Conservation (phyloP, 1,140 invertebrate genomes). For the Neodiprion virginianus region DNA sequence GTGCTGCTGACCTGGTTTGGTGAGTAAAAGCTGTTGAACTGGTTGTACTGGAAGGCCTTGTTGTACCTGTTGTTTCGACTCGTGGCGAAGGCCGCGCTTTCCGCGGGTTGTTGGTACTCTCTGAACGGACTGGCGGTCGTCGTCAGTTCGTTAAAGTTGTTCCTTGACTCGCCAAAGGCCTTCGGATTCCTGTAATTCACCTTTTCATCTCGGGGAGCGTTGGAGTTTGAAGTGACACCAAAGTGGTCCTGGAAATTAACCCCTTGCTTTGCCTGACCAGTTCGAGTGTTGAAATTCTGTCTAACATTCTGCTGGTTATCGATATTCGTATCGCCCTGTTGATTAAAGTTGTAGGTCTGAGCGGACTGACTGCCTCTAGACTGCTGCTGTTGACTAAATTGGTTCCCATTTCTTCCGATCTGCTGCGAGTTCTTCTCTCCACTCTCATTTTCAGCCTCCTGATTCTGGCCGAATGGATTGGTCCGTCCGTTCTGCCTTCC, state of each 20-base stretch:
- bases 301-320: no score
- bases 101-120: constrained; percentile 76
- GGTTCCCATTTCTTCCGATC: constrained; percentile 17
- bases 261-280: not conserved
- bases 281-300: not conserved
- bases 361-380: constrained; percentile 34
- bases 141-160: constrained; percentile 39
- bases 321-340: no score
- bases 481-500: constrained; percentile 53
- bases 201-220: constrained; percentile 41
- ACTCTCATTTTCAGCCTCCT: constrained; percentile 32
- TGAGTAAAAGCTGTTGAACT: constrained; percentile 41
- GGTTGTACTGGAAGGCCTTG: constrained; percentile 47
- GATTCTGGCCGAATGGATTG: constrained; percentile 50
- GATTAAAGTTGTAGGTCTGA: constrained; percentile 31
- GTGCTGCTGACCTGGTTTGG: constrained; percentile 29
- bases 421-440: constrained; percentile 32
- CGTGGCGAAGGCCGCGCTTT: constrained; percentile 75
- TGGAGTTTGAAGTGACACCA: constrained; percentile 32
- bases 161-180: constrained; percentile 21
- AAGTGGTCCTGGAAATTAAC: constrained; percentile 37
- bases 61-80: constrained; percentile 58
- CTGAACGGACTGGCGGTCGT: constrained; percentile 50
- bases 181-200: constrained; percentile 19
- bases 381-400: not conserved